Percentiles rank a stretch among this genome's conserved stretches.
phyloP scores from a whole-genome alignment of 1,140 invertebrate genomes.

The Bactericera cockerelli region DNA sequence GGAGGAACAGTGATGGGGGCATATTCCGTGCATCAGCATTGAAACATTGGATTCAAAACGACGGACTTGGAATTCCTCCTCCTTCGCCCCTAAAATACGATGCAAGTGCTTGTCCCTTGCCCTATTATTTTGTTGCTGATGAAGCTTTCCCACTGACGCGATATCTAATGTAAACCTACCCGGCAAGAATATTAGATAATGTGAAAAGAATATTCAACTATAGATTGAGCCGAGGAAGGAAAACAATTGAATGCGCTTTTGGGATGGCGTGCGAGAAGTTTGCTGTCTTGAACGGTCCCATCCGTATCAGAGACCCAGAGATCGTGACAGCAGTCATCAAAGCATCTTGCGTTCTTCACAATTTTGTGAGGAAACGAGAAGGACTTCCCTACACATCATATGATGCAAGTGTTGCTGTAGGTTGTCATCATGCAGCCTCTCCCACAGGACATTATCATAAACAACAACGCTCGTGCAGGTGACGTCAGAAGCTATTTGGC shows the following conservation, averaged over 20 bases:
- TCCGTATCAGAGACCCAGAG: constrained; percentile 15
- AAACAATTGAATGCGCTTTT: constrained; percentile 30
- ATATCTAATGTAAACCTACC: constrained; percentile 24
- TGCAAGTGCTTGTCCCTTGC: no score
- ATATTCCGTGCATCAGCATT: constrained; percentile 20
- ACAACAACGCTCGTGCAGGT: background rate
- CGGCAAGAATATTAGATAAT: constrained; percentile 19
- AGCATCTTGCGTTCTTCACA: constrained; percentile 18
- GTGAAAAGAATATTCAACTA: constrained; percentile 25
- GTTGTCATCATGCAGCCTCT: no score
- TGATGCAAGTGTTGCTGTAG: background rate
- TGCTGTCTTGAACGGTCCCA: constrained; percentile 13
- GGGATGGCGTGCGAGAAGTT: constrained; percentile 23
- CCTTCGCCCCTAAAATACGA: no score
- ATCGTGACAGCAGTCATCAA: constrained; percentile 18
- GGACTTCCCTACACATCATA: background rate
- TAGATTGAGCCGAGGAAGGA: constrained; percentile 26
- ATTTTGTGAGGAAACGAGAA: constrained; percentile 16
- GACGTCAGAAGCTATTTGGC: background rate
- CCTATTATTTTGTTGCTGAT: no score
- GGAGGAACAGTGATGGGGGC: constrained; percentile 27
- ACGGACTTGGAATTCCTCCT: no score
- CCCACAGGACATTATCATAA: background rate
- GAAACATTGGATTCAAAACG: constrained; percentile 17
- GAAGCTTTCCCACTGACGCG: no score